Conservation (phyloP, 2,888 invertebrate genomes). For the Amphipoea oculea region DNA sequence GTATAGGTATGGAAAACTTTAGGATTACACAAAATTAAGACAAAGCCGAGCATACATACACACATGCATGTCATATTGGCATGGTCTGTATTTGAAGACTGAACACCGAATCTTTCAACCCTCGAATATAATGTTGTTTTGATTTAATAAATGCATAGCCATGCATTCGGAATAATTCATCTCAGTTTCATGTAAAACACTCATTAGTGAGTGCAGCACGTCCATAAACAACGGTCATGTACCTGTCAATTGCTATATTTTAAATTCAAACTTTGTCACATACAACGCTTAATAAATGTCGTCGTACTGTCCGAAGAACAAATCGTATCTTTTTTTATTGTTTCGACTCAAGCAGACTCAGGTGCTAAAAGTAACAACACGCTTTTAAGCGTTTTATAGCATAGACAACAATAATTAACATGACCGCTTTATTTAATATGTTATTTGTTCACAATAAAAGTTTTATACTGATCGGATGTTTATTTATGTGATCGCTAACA, state of each 20-base stretch:
- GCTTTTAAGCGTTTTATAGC: constrained; percentile 58
- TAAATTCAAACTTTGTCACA: constrained; percentile 67
- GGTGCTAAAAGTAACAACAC: constrained; percentile 53
- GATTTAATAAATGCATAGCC: constrained; percentile 35
- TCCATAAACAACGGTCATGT: constrained; percentile 68
- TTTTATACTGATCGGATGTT: constrained; percentile 55
- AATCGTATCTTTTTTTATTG: constrained; percentile 49
- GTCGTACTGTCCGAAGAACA: constrained; percentile 41
- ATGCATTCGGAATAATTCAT: constrained; percentile 55
- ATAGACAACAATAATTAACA: constrained; percentile 33
- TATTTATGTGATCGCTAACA: constrained; percentile 68
- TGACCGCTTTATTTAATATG: constrained; percentile 22
- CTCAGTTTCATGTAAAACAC: constrained; percentile 60
- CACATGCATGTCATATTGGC: background rate
- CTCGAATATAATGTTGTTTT: constrained; percentile 28
- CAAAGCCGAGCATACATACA: background rate
- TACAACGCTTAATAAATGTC: constrained; percentile 68
- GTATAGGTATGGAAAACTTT: background rate
- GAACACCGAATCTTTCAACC: background rate
- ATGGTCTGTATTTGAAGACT: background rate
- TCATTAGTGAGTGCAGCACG: constrained; percentile 67
- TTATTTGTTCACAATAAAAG: constrained; percentile 53
- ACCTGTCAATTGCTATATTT: constrained; percentile 70
- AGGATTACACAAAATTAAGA: background rate
- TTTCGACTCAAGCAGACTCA: constrained; percentile 8